Percentiles rank a stretch among this genome's conserved stretches.
These are phyloP conservation scores for Babyrousa celebensis DNA, from an alignment of 2,797 vertebrate species.

Conservation along the genomic window DNA sequence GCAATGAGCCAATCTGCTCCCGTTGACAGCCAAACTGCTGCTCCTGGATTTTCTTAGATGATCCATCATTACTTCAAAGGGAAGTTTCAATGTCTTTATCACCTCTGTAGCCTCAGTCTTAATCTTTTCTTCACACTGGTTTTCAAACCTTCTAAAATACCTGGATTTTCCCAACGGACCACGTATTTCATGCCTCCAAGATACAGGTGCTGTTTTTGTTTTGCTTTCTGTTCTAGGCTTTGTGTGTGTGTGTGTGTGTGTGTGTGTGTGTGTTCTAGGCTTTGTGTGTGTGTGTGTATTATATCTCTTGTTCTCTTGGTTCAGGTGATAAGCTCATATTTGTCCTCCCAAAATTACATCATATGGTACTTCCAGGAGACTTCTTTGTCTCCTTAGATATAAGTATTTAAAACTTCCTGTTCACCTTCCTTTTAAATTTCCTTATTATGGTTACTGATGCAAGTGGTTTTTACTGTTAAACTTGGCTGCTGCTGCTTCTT, in stretches of 20 bases:
- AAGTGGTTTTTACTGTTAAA: neutral
- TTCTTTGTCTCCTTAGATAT: neutral
- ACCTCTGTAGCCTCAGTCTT: neutral
- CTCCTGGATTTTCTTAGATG: neutral
- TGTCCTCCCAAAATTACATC: neutral
- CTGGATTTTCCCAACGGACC: neutral
- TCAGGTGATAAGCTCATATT: neutral
- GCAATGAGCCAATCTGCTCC: rapidly evolving
- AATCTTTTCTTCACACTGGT: neutral
- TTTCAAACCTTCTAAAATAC: neutral
- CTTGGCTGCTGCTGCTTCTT: neutral
- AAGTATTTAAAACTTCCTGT: neutral
- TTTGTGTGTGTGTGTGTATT: neutral
- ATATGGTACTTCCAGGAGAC: neutral
- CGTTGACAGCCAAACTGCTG: neutral
- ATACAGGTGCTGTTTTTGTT: neutral
- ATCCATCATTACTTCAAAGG: neutral
- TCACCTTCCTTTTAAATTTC: neutral
- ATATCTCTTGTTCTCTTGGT: neutral
- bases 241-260: too few species aligned
- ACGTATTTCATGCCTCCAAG: rapidly evolving
- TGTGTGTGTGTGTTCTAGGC: too few species aligned
- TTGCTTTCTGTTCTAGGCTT: neutral
- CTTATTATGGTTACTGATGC: too few species aligned
- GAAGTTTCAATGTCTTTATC: neutral